Evolutionary conservation across 1,140 invertebrate species (phyloP).

Genomic region (Ceratosolen fusciceps): DNA sequence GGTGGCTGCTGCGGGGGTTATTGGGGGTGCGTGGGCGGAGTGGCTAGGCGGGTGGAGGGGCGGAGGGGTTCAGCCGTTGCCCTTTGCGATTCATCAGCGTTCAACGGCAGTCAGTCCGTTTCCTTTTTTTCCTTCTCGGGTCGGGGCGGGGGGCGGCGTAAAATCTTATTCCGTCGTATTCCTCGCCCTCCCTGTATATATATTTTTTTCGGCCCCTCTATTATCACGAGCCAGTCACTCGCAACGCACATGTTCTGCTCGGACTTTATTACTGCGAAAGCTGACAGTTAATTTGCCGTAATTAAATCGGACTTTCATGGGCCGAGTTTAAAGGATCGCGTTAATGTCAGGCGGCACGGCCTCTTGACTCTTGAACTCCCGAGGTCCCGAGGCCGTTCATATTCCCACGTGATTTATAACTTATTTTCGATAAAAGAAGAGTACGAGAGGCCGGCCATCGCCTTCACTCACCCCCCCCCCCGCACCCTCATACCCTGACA

Average conservation of each 20-base stretch:
- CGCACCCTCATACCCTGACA: not conserved
- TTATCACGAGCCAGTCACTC: constrained; percentile 28
- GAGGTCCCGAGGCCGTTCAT: constrained; percentile 3
- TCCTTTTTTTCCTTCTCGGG: not conserved
- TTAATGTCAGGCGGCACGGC: constrained; percentile 2
- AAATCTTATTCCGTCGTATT: constrained; percentile 29
- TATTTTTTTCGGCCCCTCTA: constrained; percentile 51
- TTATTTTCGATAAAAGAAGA: constrained; percentile 26
- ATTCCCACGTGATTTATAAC: constrained; percentile 20
- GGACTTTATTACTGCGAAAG: constrained; percentile 40
- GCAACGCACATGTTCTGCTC: constrained; percentile 21
- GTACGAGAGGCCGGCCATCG: not conserved
- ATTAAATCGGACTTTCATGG: constrained; percentile 46
- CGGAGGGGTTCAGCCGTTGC: too few species aligned
- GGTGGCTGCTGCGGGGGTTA: too few species aligned
- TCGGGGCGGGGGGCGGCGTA: too few species aligned
- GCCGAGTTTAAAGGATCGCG: constrained; percentile 28
- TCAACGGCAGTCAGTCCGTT: too few species aligned
- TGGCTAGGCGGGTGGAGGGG: too few species aligned
- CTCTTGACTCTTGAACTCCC: too few species aligned
- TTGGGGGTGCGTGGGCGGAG: too few species aligned
- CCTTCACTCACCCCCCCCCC: not conserved
- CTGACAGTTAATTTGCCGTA: constrained; percentile 51
- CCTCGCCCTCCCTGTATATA: constrained; percentile 32
- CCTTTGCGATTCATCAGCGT: not conserved